These are phyloP conservation scores for Oophaga pumilio DNA, from an alignment of 2,113 vertebrate genomes.

Conservation along the genomic window DNA sequence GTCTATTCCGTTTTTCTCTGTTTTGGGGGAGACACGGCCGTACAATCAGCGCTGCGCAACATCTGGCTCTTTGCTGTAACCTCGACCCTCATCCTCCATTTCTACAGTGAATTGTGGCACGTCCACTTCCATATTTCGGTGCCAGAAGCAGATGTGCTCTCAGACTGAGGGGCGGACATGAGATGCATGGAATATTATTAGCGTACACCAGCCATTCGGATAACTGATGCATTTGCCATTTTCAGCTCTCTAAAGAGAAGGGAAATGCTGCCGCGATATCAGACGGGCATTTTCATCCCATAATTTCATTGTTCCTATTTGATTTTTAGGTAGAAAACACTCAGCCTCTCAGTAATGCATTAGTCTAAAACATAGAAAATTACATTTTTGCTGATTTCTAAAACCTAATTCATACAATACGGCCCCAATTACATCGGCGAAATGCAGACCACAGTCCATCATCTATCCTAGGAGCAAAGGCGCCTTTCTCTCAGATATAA, in stretches of 20 bases:
- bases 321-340: neutral
- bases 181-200: conserved; percentile 36
- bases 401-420: neutral
- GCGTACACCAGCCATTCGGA: conserved; percentile 15
- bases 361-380: conserved; percentile 10
- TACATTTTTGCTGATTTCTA: neutral
- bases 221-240: conserved; percentile 34
- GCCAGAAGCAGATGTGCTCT: conserved; percentile 29
- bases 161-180: conserved; percentile 2
- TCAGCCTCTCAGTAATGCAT: neutral
- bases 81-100: conserved; percentile 11
- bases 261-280: conserved; percentile 15
- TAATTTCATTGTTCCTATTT: neutral
- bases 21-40: neutral
- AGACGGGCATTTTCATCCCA: neutral
- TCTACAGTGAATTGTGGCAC: neutral
- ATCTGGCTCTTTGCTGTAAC: neutral
- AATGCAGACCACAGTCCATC: neutral
- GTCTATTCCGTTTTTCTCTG: neutral
- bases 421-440: neutral
- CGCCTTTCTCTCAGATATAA: neutral
- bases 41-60: neutral
- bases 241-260: neutral
- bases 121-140: neutral
- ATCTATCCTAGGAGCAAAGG: neutral